A percentile compares a stretch with the other conserved stretches of the same genome.
Conservation (phyloP, 2,797 vertebrate genomes). For the Alfaro cultratus region DNA sequence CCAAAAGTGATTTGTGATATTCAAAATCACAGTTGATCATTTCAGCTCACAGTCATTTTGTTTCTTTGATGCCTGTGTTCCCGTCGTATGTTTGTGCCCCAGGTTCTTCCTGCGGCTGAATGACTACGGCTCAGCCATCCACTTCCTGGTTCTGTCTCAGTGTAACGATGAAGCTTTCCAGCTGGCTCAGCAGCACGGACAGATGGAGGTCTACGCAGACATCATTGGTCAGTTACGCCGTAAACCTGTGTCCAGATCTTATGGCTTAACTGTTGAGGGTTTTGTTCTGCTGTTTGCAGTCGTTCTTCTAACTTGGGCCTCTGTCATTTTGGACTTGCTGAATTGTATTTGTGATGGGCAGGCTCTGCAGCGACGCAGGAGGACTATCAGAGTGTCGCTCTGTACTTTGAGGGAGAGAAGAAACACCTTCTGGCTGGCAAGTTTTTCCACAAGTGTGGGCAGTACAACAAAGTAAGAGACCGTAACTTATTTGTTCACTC, state of each 20-base stretch:
- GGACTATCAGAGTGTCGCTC: slow-evolving; percentile 96
- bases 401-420: slow-evolving; percentile 96
- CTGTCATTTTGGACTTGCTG: neutral
- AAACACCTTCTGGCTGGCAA: slow-evolving; percentile 94
- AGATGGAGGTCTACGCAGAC: slow-evolving; percentile 98
- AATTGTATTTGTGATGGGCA: slow-evolving; percentile 60
- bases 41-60: neutral
- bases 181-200: slow-evolving; percentile 94
- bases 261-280: neutral
- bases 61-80: neutral
- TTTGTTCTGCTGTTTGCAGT: neutral
- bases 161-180: slow-evolving; percentile 97
- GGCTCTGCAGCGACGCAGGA: slow-evolving; percentile 90
- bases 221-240: slow-evolving; percentile 85
- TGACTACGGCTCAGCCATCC: slow-evolving; percentile 96
- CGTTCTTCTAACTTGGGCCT: neutral
- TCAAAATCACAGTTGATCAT: neutral
- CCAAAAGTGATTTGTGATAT: neutral
- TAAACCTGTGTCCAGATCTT: neutral
- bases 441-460: slow-evolving; percentile 95
- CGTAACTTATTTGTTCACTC: neutral
- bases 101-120: slow-evolving; percentile 94
- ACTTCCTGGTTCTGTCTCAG: slow-evolving; percentile 95
- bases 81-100: neutral
- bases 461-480: slow-evolving; percentile 89